Evolutionary conservation across 2,888 invertebrate species (phyloP).

Genomic region (Lasioglossum morio): DNA sequence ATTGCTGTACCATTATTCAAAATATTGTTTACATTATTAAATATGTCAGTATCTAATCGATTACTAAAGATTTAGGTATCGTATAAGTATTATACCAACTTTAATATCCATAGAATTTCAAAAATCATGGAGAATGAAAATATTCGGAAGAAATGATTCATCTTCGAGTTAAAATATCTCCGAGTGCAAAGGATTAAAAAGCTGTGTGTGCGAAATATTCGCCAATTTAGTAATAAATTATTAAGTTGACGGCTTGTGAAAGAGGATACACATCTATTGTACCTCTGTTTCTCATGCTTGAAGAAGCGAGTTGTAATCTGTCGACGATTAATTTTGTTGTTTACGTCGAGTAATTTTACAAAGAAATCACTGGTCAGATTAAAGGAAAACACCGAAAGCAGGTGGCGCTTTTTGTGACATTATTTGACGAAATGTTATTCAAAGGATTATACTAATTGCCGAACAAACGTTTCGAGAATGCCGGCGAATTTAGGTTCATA

Average conservation of each 20-base stretch:
- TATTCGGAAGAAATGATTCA: too few species aligned
- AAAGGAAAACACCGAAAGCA: conserved; percentile 6
- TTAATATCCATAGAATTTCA: too few species aligned
- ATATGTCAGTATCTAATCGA: too few species aligned
- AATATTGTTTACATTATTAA: too few species aligned
- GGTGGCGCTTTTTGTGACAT: conserved; percentile 14
- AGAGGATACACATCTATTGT: too few species aligned
- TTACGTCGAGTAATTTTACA: conserved; percentile 69
- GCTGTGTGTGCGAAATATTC: too few species aligned
- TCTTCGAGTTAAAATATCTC: too few species aligned
- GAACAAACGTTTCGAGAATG: neutral
- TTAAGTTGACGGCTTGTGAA: conserved; percentile 8
- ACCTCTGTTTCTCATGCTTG: conserved; percentile 8
- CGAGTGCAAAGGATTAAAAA: too few species aligned
- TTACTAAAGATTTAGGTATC: too few species aligned
- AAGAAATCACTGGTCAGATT: neutral
- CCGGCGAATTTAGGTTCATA: conserved; percentile 24
- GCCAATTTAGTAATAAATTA: conserved; percentile 25
- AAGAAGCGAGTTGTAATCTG: conserved; percentile 63
- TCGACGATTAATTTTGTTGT: conserved; percentile 73
- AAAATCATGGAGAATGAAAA: too few species aligned
- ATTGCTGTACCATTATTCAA: too few species aligned
- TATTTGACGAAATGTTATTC: conserved; percentile 20
- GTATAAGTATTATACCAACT: too few species aligned
- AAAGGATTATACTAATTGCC: conserved; percentile 40